Base-by-base conservation (phyloP, 2,888 invertebrate genomes). In the Spilosoma lubricipeda region DNA sequence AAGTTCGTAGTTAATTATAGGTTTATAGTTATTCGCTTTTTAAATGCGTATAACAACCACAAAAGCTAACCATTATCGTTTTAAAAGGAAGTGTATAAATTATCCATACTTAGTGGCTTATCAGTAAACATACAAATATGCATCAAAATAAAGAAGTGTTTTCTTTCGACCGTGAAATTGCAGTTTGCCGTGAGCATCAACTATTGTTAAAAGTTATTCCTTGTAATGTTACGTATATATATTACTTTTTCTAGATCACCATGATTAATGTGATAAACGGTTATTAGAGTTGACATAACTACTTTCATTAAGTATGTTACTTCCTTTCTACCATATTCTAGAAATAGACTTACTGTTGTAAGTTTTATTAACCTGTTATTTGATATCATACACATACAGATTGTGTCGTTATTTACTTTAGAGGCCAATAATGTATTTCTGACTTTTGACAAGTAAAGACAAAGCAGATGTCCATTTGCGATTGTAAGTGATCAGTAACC, bases 1-100 rank as follows among this genome's bases (percentile, higher is more conserved):
- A 95, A 95, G 95, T 93, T 93, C 88, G 93, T 93, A 93, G 92
- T 95, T 95, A 95, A 95, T 95, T 95, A 94, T 94, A 94, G 93
- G 93, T 93, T 93, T 94, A 94, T 94, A 93, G 93, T 90, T 94
- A 93, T 94, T 91, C 93, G 91, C 91, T 92, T 94, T 93, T 93
- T 90, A 89, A 93, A 93, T 90, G 90, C 89, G 88, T 92, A 94
- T 93, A 92, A 93, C 90, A 91, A 93, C 90, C 90, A 94, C 93
- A 94, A 95, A 93, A 93, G 91, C 88, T 92, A 91, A 90, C 93
- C 93, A 93, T 95, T 95, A 95, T 94, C 94, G 89, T 92, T 91
- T 90, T 86, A 87, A 91, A 93, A 94, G 94, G 94, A 95, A 94
- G 92, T 92, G 91, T 91, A 93, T 94, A 93, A 92, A 93, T 93